phyloP scores from a whole-genome alignment of 2,888 invertebrate species.

The Geotrupes spiniger region DNA sequence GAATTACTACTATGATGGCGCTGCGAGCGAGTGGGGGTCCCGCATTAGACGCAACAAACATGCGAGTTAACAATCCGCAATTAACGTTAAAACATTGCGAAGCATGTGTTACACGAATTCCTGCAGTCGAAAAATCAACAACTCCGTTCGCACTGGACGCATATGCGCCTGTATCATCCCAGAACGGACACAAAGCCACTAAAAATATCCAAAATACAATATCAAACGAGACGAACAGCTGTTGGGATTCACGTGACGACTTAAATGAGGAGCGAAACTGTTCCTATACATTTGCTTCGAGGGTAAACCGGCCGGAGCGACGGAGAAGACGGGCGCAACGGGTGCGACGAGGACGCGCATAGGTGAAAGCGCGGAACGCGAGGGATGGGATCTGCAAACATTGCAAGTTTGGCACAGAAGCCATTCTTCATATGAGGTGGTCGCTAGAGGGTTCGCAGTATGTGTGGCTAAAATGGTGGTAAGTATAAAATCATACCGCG shows the following conservation, averaged over 20 bases:
- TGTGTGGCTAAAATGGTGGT: conserved; percentile 36
- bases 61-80: not conserved
- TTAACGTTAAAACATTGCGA: conserved; percentile 11
- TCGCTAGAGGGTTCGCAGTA: conserved; percentile 26
- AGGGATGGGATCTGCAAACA: conserved; percentile 28
- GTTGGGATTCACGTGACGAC: conserved; percentile 31
- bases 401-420: conserved; percentile 34
- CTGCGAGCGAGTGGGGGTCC: conserved; percentile 10
- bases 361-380: conserved; percentile 22
- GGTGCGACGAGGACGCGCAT: conserved; percentile 21
- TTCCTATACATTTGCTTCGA: conserved; percentile 13
- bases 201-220: conserved; percentile 14
- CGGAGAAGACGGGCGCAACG: conserved; percentile 17
- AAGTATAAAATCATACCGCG: conserved; percentile 27
- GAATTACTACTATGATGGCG: not conserved
- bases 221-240: conserved; percentile 34
- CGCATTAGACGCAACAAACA: conserved; percentile 5
- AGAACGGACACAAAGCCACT: no score
- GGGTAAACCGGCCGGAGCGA: conserved; percentile 14
- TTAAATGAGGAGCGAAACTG: conserved; percentile 29
- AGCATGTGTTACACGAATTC: conserved; percentile 15
- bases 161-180: no score
- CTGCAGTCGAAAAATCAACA: no score
- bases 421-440: conserved; percentile 33
- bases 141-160: no score